These are phyloP conservation scores for Drosophila takahashii DNA, from an alignment of 1,140 invertebrate genomes.

Conservation along the genomic window DNA sequence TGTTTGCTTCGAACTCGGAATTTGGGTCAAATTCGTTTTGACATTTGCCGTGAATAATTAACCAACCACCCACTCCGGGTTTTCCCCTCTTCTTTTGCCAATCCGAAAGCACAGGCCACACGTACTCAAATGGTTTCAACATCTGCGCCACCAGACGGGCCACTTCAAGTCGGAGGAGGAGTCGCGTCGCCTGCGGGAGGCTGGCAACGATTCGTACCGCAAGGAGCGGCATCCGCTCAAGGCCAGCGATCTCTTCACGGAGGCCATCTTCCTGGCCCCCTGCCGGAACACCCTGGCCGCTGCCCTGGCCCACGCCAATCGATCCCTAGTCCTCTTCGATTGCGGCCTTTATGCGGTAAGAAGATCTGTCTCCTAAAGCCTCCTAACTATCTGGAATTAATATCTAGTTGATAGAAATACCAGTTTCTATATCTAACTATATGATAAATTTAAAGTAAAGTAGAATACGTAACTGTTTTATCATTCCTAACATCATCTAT, in stretches of 20 bases:
- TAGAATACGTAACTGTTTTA: too few species aligned
- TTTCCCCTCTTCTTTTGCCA: not conserved
- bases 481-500: not conserved
- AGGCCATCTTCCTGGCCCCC: constrained; percentile 67
- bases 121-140: constrained; percentile 75
- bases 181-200: constrained; percentile 68
- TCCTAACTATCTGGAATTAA: not conserved
- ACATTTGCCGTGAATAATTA: constrained; percentile 67
- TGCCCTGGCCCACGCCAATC: constrained; percentile 68
- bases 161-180: constrained; percentile 72
- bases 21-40: constrained; percentile 61
- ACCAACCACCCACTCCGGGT: constrained; percentile 26
- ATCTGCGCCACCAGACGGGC: constrained; percentile 61
- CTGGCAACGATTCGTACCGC: constrained; percentile 71
- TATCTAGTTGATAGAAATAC: too few species aligned
- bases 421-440: too few species aligned
- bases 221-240: constrained; percentile 71
- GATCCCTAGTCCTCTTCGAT: constrained; percentile 65
- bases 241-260: constrained; percentile 69
- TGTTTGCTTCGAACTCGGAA: constrained; percentile 55
- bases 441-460: too few species aligned
- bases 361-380: not conserved
- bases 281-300: constrained; percentile 59
- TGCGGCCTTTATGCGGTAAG: constrained; percentile 69
- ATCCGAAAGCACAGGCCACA: constrained; percentile 45